Percentiles rank a stretch among this genome's conserved stretches.
Evolutionary conservation across 37 sponge, comb jelly and placozoan genomes (phyloP).

Genomic region (Agelas oroides): DNA sequence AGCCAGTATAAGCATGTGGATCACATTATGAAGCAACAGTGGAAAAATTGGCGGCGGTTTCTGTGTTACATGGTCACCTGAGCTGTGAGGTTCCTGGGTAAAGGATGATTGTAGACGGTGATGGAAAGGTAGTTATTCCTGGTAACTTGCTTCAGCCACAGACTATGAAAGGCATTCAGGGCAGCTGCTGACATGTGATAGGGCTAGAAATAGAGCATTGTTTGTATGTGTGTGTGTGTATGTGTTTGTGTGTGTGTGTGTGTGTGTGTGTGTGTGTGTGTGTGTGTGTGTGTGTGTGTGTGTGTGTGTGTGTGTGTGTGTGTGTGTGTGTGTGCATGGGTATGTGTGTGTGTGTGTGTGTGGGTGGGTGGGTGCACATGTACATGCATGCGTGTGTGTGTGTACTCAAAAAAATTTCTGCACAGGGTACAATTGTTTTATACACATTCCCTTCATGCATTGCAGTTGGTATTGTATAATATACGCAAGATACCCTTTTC

Average conservation of each 20-base stretch:
- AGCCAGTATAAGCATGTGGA: background rate
- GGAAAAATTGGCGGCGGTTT: too few relatives aligned
- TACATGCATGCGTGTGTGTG: too few relatives aligned
- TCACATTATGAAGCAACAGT: too few relatives aligned
- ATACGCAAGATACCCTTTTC: too few relatives aligned
- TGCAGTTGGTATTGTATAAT: too few relatives aligned
- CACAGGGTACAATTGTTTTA: too few relatives aligned
- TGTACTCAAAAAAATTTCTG: too few relatives aligned
- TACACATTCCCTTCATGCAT: too few relatives aligned
- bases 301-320: background rate
- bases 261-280: constrained; percentile 14
- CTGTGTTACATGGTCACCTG: constrained; percentile 26
- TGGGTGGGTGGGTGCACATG: too few relatives aligned
- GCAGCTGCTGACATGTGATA: constrained; percentile 80
- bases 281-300: background rate
- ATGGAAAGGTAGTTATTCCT: constrained; percentile 32
- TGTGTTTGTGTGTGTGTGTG: constrained; percentile 18
- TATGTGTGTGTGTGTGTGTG: background rate
- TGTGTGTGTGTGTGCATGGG: background rate
- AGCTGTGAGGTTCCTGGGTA: constrained; percentile 54
- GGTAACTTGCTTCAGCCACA: constrained; percentile 21
- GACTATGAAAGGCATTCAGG: constrained; percentile 69
- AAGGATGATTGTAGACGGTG: constrained; percentile 72
- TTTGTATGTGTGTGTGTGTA: constrained; percentile 9
- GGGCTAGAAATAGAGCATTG: constrained; percentile 11